Conservation (phyloP, 2,113 vertebrate species). For the Catagonus wagneri region DNA sequence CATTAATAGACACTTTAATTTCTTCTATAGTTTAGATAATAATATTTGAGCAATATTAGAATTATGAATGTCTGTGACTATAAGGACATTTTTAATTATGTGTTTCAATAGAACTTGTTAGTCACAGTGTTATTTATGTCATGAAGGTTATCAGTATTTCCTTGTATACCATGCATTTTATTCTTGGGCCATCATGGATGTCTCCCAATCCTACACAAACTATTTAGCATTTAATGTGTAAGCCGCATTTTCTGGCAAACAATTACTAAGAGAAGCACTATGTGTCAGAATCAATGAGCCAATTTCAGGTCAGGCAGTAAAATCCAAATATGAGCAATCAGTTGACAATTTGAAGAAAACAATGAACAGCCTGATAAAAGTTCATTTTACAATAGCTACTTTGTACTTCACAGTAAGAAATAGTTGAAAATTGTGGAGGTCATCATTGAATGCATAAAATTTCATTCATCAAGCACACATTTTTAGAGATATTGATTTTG, state of each 20-base stretch:
- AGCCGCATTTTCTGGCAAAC: conserved; percentile 63
- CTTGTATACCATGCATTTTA: background rate
- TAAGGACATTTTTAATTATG: background rate
- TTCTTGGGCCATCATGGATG: background rate
- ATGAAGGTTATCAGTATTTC: conserved; percentile 45
- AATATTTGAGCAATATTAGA: conserved; percentile 10
- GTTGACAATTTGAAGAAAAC: conserved; percentile 51
- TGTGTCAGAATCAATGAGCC: conserved; percentile 49
- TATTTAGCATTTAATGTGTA: conserved; percentile 34
- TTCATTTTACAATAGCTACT: conserved; percentile 39
- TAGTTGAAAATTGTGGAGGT: conserved; percentile 14
- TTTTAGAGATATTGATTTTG: conserved; percentile 62
- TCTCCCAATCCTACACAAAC: background rate
- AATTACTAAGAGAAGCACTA: conserved; percentile 65
- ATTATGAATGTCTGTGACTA: background rate
- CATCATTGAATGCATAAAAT: conserved; percentile 57
- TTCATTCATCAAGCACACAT: background rate
- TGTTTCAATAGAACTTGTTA: background rate
- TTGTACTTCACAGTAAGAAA: conserved; percentile 33
- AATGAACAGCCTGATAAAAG: conserved; percentile 24
- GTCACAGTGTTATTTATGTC: background rate
- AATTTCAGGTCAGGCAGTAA: conserved; percentile 69
- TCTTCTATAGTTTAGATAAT: background rate
- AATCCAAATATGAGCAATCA: conserved; percentile 74
- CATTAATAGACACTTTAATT: background rate